Base-by-base conservation (phyloP, 2,888 invertebrate genomes). In the Noctua janthe region DNA sequence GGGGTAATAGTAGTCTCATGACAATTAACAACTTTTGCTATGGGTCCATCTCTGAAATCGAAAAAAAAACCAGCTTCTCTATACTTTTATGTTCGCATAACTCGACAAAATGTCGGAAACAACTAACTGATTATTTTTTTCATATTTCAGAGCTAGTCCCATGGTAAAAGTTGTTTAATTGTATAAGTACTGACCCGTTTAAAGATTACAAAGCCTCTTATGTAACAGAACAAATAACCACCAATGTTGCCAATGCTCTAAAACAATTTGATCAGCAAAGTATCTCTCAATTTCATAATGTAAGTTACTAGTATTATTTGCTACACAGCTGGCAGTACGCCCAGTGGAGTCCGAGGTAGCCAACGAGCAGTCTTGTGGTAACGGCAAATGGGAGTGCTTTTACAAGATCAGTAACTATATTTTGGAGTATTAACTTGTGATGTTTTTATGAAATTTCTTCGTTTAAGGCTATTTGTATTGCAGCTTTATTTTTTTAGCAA, bases 381-480 rank as follows among this genome's bases (percentile, higher is more conserved):
- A 73, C 80, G 51, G 77, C 43, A 59, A 85, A 84, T 75, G 77
- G 66, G 47, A 75, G 77, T 87, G 84, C 80, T 84, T 84, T 77
- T 87, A 80, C 87, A 76, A 78, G 75, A 39, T 67, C 75, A 73
- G 49, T 82, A 70, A 87, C 66, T 69, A 78, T 80, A 76, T 87
- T 80, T 78, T 59, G 15, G 4, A 43, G 43, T 47, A 10, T 75
- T 75, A 78, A 62, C 51, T 59, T 54, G 23, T 17, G 64, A 72
- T 59, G 20, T n/a, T 72, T 59, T 62, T 74, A 47, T 15, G 10
- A 35, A 51, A 8, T 49, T 62, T 64, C 6, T 85, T 71, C 23
- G 47, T 71, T 54, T 56, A 56, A 39, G 13, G 29, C 23, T 29
- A 23, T 66, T 62, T 64, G 43, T 84, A 11, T 71, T 77, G 5